Evolutionary conservation across 2,888 invertebrate genomes (phyloP).

Genomic region (Rhyacophila evoluta): DNA sequence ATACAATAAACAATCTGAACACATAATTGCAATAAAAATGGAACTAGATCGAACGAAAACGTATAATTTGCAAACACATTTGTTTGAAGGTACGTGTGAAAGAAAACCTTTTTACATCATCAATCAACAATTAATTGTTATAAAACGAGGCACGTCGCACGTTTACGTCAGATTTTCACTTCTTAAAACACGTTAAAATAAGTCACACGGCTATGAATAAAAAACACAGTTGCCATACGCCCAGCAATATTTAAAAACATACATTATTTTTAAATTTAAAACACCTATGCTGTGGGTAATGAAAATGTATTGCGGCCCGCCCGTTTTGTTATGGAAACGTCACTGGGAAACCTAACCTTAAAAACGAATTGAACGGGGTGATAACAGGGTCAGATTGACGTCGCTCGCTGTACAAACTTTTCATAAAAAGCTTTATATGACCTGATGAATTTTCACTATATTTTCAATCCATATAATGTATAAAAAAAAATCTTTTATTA

Average conservation of each 20-base stretch:
- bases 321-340: slow-evolving; percentile 22
- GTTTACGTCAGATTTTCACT: background rate
- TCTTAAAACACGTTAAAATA: background rate
- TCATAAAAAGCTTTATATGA: too few relatives aligned
- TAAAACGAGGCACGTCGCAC: background rate
- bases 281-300: background rate
- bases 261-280: background rate
- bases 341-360: slow-evolving; percentile 24
- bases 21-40: background rate
- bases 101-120: background rate
- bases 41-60: background rate
- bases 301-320: slow-evolving; percentile 20
- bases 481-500: too few relatives aligned
- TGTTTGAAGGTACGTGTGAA: background rate
- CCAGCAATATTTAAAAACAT: background rate
- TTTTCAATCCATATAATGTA: too few relatives aligned
- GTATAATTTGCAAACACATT: background rate
- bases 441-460: too few relatives aligned
- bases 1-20: background rate
- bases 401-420: background rate
- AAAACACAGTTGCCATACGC: background rate
- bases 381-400: background rate
- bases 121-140: background rate
- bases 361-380: slow-evolving; percentile 18
- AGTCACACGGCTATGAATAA: background rate